Conservation (phyloP, 2,113 vertebrate species). For the Danionella cerebrum region DNA sequence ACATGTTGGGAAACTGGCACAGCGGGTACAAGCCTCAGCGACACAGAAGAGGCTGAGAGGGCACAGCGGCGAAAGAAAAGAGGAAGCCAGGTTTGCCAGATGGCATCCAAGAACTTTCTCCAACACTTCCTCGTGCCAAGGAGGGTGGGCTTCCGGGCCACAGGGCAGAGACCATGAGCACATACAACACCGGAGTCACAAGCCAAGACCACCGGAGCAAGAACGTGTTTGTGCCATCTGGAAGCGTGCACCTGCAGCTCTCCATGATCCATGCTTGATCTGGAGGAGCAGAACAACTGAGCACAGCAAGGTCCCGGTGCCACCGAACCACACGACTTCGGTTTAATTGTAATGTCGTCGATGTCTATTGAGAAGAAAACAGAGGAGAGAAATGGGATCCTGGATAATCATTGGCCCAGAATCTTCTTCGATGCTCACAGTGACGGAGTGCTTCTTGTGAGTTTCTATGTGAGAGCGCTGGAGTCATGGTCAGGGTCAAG, state of each 20-base stretch:
- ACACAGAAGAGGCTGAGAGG: not conserved
- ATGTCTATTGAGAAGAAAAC: too few species aligned
- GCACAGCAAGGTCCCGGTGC: not conserved
- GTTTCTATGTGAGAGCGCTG: slow-evolving; percentile 18
- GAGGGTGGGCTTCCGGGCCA: slow-evolving; percentile 27
- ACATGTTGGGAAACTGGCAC: slow-evolving; percentile 35
- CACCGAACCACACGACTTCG: too few species aligned
- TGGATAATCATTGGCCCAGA: too few species aligned
- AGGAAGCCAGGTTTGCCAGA: slow-evolving; percentile 33
- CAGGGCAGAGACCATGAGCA: slow-evolving; percentile 11
- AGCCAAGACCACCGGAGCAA: not conserved
- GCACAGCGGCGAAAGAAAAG: not conserved
- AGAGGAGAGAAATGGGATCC: too few species aligned
- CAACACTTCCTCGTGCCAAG: slow-evolving; percentile 34
- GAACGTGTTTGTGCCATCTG: slow-evolving; percentile 27
- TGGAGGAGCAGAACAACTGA: slow-evolving; percentile 1
- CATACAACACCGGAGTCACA: slow-evolving; percentile 9
- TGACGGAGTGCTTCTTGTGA: not conserved
- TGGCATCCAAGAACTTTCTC: slow-evolving; percentile 36
- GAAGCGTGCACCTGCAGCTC: slow-evolving; percentile 8
- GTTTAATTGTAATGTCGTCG: too few species aligned
- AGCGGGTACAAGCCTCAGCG: slow-evolving; percentile 6
- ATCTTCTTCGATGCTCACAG: not conserved
- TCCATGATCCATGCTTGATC: slow-evolving; percentile 18
- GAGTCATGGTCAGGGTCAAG: slow-evolving; percentile 39